Evolutionary conservation across 2,888 invertebrate species (phyloP), one percentile per base, ranked within the genome.

Genomic region (Boloria euphrosyne): DNA sequence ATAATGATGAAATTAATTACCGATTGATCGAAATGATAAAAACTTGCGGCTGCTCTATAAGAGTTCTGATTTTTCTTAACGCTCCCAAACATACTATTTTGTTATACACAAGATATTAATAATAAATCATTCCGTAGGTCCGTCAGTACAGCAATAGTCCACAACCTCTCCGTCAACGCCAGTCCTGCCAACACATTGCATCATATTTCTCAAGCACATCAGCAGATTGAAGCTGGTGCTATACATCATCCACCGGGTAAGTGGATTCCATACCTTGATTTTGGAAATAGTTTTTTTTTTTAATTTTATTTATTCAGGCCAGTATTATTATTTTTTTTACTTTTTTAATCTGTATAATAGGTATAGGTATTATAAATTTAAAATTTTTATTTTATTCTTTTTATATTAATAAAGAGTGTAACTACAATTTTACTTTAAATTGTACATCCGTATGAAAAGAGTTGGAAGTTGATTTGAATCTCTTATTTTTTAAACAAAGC

Each of bases 141-240:
- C 0, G 89, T 86, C 5, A 84, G 78, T 75, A 86, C 82, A 54
- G 83, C 88, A 0, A 87, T 90, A 14, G 91, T 89, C 0, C 92
- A 91, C 81, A 91, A 88, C 55, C 71, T 91, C 71, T 85, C 88
- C 0, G 84, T 88, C 72, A 83, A 74, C 64, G 79, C 83, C 6
- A 46, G 78, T 1, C 89, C 92, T 0, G 85, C 90, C 13, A 91
- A 92, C 78, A 90, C 92, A 0, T 80, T 93, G 69, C 94, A 94
- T 74, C 94, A 94, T 78, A 94, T 94, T 67, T 94, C 94, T 10
- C 92, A 92, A 62, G 92, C 92, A 0, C 92, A 92, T 53, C 92
- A 92, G 73, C 92, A 92, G 80, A 87, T 92, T 0, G 92, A 92
- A 55, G 91, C 91, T 0, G 87, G 86, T 0, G 85, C 89, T 0